phyloP scores from a whole-genome alignment of 2,888 invertebrate genomes.

The Epirrita christyi region DNA sequence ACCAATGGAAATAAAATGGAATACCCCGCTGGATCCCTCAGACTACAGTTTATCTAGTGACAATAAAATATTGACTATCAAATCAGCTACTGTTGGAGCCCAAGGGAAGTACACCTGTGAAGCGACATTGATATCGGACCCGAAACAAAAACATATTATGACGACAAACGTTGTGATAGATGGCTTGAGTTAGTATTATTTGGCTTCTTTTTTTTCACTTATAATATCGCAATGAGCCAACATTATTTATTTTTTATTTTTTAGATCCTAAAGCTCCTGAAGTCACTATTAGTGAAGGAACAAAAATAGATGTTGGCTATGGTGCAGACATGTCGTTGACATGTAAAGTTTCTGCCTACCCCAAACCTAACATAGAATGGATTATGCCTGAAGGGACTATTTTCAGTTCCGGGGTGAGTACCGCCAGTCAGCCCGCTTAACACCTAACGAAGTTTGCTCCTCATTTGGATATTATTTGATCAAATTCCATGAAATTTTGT shows the following conservation, averaged over 20 bases:
- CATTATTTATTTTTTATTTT: neutral
- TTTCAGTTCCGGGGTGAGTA: slow-evolving; percentile 19
- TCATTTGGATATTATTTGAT: too few species aligned
- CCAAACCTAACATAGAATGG: slow-evolving; percentile 35
- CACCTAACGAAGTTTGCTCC: too few species aligned
- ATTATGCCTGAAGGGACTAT: slow-evolving; percentile 8
- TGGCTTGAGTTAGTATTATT: slow-evolving; percentile 12
- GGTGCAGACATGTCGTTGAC: slow-evolving; percentile 23
- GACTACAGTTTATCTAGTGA: slow-evolving; percentile 14
- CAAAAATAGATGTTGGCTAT: slow-evolving; percentile 15
- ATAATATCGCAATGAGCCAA: neutral
- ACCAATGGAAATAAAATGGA: slow-evolving; percentile 16
- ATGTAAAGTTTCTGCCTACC: slow-evolving; percentile 35
- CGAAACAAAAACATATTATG: neutral
- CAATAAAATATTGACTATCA: slow-evolving; percentile 20
- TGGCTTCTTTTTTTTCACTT: neutral
- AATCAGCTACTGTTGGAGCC: slow-evolving; percentile 4
- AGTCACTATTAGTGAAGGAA: slow-evolving; percentile 23
- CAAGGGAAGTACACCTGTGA: slow-evolving; percentile 23
- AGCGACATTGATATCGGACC: slow-evolving; percentile 13
- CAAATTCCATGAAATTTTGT: too few species aligned
- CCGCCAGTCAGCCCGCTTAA: too few species aligned
- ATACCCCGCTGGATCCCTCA: slow-evolving; percentile 9
- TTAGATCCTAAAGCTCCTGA: slow-evolving; percentile 17
- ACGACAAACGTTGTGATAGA: slow-evolving; percentile 15